Conservation (phyloP, 2,797 vertebrate species). For the Acanthurus leucopareius region DNA sequence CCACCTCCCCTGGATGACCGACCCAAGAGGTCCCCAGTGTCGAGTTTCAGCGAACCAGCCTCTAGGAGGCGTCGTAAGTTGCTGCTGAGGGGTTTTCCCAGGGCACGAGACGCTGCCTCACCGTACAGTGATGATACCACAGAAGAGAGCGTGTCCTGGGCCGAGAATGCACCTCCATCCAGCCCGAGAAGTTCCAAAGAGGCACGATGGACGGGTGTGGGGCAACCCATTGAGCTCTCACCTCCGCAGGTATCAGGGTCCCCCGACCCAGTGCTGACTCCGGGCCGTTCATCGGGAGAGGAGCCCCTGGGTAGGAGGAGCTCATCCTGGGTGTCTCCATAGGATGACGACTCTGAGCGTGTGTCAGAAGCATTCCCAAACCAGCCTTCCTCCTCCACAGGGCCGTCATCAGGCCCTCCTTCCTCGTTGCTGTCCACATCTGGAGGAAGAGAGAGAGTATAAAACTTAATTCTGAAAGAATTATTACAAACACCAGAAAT, state of each 20-base stretch:
- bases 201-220: slow-evolving; percentile 92
- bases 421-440: slow-evolving; percentile 96
- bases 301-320: slow-evolving; percentile 88
- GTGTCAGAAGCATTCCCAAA: slow-evolving; percentile 93
- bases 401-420: slow-evolving; percentile 90
- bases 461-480: slow-evolving; percentile 21
- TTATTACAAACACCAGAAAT: not conserved
- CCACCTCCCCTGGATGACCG: slow-evolving; percentile 78
- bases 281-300: slow-evolving; percentile 88
- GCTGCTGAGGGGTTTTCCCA: slow-evolving; percentile 96
- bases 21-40: slow-evolving; percentile 84
- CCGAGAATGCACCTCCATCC: slow-evolving; percentile 87
- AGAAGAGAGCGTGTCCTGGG: slow-evolving; percentile 93
- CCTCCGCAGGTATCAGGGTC: slow-evolving; percentile 90
- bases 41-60: slow-evolving; percentile 94
- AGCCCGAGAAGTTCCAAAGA: slow-evolving; percentile 91
- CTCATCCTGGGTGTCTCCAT: slow-evolving; percentile 94
- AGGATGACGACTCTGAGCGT: slow-evolving; percentile 92
- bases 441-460: slow-evolving; percentile 68
- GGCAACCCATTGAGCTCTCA: slow-evolving; percentile 93
- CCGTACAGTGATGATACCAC: slow-evolving; percentile 93
- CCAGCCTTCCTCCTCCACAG: slow-evolving; percentile 96
- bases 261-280: slow-evolving; percentile 80
- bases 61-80: slow-evolving; percentile 96
- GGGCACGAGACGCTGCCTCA: slow-evolving; percentile 89